These are phyloP conservation scores for Poeciliopsis turneri DNA, from an alignment of 2,797 vertebrate species.

Conservation along the genomic window DNA sequence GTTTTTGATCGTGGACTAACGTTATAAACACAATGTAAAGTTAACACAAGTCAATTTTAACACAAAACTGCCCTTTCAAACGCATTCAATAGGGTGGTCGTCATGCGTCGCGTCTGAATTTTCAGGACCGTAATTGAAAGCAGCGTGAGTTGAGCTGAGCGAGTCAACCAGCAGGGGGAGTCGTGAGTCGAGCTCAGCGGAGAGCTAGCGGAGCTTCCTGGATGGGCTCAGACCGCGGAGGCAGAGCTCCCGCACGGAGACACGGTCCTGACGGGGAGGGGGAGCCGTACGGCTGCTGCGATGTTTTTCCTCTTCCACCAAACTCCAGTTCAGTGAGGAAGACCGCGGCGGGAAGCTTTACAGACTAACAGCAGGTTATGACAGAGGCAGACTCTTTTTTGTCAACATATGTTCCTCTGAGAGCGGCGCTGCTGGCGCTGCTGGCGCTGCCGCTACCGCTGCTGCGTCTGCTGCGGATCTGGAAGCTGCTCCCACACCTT, in stretches of 20 bases:
- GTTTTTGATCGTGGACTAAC: too few species aligned
- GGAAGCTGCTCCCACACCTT: conserved; percentile 47
- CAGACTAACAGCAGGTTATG: conserved; percentile 24
- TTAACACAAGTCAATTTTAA: too few species aligned
- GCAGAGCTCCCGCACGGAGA: background rate
- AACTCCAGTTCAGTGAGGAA: background rate
- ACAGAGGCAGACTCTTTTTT: conserved; percentile 4
- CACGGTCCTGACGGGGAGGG: background rate
- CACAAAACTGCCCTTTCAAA: too few species aligned
- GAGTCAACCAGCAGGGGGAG: conserved; percentile 52
- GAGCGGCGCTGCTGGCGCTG: conserved; percentile 61
- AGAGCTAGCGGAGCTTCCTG: conserved; percentile 12
- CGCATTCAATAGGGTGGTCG: background rate
- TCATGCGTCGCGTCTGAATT: accelerated
- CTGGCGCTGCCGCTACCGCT: background rate
- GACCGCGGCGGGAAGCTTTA: background rate
- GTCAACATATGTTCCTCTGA: conserved; percentile 45
- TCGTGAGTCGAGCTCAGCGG: conserved; percentile 13
- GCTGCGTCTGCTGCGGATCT: conserved; percentile 39
- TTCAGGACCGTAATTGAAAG: conserved; percentile 41
- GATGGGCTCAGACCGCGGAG: background rate
- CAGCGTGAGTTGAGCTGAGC: conserved; percentile 17
- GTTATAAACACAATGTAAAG: too few species aligned
- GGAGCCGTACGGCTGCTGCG: background rate
- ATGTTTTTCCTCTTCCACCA: conserved; percentile 9